Conservation (phyloP, 2,797 vertebrate species). For the Benthosema pterotum region DNA sequence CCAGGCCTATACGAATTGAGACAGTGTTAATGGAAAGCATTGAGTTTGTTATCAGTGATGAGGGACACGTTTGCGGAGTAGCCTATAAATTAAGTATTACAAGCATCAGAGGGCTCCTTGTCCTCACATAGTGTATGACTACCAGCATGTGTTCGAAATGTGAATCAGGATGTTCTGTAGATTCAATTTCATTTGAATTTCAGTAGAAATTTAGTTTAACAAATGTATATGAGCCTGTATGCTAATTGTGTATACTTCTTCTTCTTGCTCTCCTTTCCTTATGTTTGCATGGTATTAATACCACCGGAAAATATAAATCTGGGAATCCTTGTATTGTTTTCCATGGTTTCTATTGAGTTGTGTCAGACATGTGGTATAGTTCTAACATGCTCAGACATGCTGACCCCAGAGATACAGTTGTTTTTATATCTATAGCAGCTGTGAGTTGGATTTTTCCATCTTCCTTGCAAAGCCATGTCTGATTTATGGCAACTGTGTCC, state of each 20-base stretch:
- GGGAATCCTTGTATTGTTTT: constrained; percentile 17
- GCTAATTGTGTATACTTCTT: too few relatives aligned
- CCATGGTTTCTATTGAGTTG: constrained; percentile 31
- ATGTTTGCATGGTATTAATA: constrained; percentile 2
- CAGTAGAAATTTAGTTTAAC: too few relatives aligned
- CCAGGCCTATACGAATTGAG: constrained; percentile 1
- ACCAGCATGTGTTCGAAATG: too few relatives aligned
- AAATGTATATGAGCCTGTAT: too few relatives aligned
- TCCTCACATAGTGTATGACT: too few relatives aligned
- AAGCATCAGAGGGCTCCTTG: background rate
- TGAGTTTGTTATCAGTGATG: too few relatives aligned
- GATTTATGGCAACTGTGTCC: constrained; percentile 27
- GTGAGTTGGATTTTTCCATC: constrained; percentile 45
- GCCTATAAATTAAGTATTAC: too few relatives aligned
- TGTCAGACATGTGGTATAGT: constrained; percentile 36
- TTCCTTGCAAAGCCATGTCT: background rate
- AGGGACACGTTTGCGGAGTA: too few relatives aligned
- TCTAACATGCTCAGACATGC: constrained; percentile 49
- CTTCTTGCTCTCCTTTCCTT: too few relatives aligned
- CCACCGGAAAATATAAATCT: constrained; percentile 39
- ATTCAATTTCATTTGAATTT: too few relatives aligned
- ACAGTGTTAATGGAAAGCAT: background rate
- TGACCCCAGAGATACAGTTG: constrained; percentile 24
- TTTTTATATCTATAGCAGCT: constrained; percentile 53
- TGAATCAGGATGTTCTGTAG: too few relatives aligned